Evolutionary conservation across 92 coral and sea anemone species (phyloP).

Genomic region (Heliopora coerulea): DNA sequence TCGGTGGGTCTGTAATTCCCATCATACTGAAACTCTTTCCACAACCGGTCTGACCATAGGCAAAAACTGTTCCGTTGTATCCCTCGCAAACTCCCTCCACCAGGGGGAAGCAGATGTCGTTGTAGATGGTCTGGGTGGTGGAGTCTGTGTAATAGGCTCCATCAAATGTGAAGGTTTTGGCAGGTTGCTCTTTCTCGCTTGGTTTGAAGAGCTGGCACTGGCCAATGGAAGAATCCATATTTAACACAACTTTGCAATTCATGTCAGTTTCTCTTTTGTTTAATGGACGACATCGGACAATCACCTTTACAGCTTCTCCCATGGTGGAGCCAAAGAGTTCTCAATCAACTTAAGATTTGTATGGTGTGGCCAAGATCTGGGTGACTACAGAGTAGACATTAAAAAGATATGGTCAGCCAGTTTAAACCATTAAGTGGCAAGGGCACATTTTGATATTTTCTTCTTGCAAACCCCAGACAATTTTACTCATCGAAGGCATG

Average conservation of each 20-base stretch:
- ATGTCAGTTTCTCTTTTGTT: slow-evolving; percentile 93
- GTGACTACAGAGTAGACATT: too few species aligned
- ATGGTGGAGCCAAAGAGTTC: slow-evolving; percentile 40
- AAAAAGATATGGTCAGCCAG: too few species aligned
- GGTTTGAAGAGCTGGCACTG: slow-evolving; percentile 85
- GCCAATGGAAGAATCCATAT: slow-evolving; percentile 82
- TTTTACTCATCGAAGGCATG: too few species aligned
- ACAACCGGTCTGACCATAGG: slow-evolving; percentile 98
- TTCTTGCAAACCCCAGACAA: too few species aligned
- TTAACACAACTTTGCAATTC: slow-evolving; percentile 81
- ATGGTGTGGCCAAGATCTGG: neutral
- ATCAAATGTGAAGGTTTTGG: slow-evolving; percentile 91
- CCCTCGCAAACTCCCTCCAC: slow-evolving; percentile 98
- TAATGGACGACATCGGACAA: slow-evolving; percentile 95
- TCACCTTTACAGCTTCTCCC: slow-evolving; percentile 99
- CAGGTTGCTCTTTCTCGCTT: slow-evolving; percentile 80
- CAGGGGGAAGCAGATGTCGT: slow-evolving; percentile 89
- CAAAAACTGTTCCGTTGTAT: slow-evolving; percentile 97
- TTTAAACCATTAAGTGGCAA: too few species aligned
- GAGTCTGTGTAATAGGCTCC: slow-evolving; percentile 91
- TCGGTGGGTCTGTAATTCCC: slow-evolving; percentile 91
- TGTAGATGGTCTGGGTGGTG: slow-evolving; percentile 92
- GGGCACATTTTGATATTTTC: too few species aligned
- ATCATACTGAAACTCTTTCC: slow-evolving; percentile 97
- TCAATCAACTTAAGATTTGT: too few species aligned